A percentile compares a stretch with the other conserved stretches of the same genome.
phyloP scores from a whole-genome alignment of 2,113 vertebrate species.

The Indicator maculatus region DNA sequence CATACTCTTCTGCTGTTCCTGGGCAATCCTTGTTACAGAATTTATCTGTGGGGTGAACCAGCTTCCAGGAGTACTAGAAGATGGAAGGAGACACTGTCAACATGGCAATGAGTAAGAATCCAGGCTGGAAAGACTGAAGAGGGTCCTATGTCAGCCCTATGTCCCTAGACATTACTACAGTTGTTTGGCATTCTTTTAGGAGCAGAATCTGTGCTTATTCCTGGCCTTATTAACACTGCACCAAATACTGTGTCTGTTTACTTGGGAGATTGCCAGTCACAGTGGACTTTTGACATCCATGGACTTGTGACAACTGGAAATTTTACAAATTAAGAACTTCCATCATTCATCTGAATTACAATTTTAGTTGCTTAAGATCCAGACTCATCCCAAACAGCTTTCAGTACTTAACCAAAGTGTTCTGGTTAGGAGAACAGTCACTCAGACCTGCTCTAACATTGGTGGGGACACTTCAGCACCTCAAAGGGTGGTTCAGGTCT shows the following conservation, averaged over 20 bases:
- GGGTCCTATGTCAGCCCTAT: background rate
- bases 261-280: background rate
- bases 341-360: background rate
- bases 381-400: background rate
- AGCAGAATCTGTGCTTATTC: background rate
- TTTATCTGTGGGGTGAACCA: conserved; percentile 98
- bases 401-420: background rate
- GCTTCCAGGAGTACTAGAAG: conserved; percentile 95
- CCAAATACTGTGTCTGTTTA: background rate
- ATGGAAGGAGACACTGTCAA: background rate
- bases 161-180: background rate
- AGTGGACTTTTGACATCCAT: background rate
- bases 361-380: background rate
- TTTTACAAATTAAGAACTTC: background rate
- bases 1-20: conserved; percentile 95
- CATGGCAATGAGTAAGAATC: background rate
- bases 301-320: background rate
- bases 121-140: background rate
- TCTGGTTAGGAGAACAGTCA: background rate
- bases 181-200: background rate
- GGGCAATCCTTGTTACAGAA: conserved; percentile 99
- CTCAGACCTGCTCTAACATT: background rate
- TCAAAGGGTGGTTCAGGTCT: background rate
- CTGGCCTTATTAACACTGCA: background rate
- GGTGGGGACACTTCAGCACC: background rate